Base-by-base conservation (phyloP, 2,888 invertebrate species). In the Drosophila koepferae region DNA sequence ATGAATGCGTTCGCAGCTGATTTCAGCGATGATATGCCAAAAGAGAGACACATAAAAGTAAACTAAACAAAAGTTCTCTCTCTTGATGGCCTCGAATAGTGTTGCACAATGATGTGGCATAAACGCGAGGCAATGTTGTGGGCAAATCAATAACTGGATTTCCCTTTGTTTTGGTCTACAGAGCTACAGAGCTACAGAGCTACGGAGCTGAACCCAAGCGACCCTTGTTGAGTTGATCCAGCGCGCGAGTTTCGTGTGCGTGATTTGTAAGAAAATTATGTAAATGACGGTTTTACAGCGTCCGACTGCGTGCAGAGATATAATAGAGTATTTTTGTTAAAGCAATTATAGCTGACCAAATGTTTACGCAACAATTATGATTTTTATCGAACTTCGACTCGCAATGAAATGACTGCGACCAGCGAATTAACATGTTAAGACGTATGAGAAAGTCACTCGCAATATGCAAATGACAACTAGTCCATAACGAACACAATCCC, bases 361-460 rank as follows among this genome's bases (percentile, higher is more conserved):
- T 90, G 86, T 90, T 83, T 83, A 86, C 89, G 86, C 72, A 86
- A 86, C 86, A 86, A 89, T 90, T 83, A 88, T 88, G 81, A 88
- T 86, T 81, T 81, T 68, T 74, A 87, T 82, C 79, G 40, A 53
- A 36, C 6, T 16, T 20, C 38, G 54, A 38, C 58, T 63, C 9
- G 14, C 40, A 28, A 18, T 28, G 5, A 20, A 28, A 2, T 76
- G 59, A 69, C 62, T 43, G 28, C 28, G 6, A 6, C 3, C 43
- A 20, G 62, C 28, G 28, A 36, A 63, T 77, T 58, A 51, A 67
- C 62, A 55, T 67, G 66, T 48, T 38, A 12, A 46, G 63, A 61
- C 49, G 31, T 16, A 40, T 46, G 54, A 48, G 73, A 69, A 73
- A 76, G 79, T 60, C 56, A 40, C 31, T 28, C 43, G 51, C 58